Base-by-base conservation (phyloP, 1,140 invertebrate genomes). In the Teleopsis dalmanni region DNA sequence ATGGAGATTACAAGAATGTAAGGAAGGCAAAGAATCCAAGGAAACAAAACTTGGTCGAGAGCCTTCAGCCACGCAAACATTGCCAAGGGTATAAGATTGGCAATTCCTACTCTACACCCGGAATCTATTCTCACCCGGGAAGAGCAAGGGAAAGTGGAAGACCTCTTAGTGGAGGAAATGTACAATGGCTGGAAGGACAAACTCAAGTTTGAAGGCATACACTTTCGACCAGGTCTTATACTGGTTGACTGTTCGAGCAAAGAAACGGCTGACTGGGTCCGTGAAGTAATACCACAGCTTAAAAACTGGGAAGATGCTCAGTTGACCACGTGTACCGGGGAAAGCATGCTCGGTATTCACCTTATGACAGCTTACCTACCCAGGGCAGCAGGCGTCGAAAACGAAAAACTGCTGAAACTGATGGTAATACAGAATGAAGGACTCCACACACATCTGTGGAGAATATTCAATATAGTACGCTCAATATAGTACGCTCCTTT, bases 121-220 rank as follows among this genome's bases (percentile, higher is more conserved):
- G n/a, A n/a, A n/a, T n/a, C n/a, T n/a, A n/a, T n/a, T n/a, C n/a
- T n/a, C n/a, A n/a, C n/a, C n/a, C n/a, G n/a, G n/a, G n/a, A n/a
- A n/a, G n/a, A n/a, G n/a, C n/a, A n/a, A n/a, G n/a, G n/a, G n/a
- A n/a, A n/a, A n/a, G n/a, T n/a, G n/a, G n/a, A n/a, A n/a, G n/a
- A n/a, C n/a, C n/a, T n/a, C n/a, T n/a, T n/a, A n/a, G n/a, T n/a
- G n/a, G n/a, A n/a, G n/a, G n/a, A n/a, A n/a, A n/a, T n/a, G n/a
- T n/a, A n/a, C n/a, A n/a, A n/a, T n/a, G n/a, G n/a, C n/a, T n/a
- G n/a, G n/a, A n/a, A n/a, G n/a, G n/a, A n/a, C n/a, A 46, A 46
- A 35, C 33, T 46, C 14, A 26, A 47, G 31, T 47, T 47, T 38
- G 46, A 47, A 33, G 35, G 46, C 14, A 23, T 47, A 26, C 34